These are phyloP conservation scores for Eulithis prunata DNA, from an alignment of 2,888 invertebrate genomes.

Conservation along the genomic window DNA sequence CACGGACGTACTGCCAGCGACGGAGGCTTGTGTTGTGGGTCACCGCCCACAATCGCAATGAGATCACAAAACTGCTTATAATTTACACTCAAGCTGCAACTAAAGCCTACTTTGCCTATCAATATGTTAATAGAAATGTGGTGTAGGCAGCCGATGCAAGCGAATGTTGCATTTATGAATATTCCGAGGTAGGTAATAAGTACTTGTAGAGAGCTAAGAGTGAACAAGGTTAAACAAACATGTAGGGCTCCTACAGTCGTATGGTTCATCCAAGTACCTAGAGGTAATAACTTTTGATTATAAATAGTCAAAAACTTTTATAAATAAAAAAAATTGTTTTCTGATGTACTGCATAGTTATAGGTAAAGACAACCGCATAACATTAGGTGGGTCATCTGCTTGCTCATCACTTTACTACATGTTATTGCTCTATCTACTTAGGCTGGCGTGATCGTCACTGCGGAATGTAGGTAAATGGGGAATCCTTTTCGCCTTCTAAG, in stretches of 20 bases:
- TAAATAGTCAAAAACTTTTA: too few species aligned
- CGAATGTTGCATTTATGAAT: constrained; percentile 4
- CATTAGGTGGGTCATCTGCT: too few species aligned
- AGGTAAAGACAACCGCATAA: too few species aligned
- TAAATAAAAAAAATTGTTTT: too few species aligned
- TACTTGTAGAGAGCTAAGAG: neutral
- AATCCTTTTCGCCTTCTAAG: constrained; percentile 22
- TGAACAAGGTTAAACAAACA: too few species aligned
- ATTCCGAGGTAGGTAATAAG: neutral
- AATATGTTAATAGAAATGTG: constrained; percentile 44
- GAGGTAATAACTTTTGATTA: too few species aligned
- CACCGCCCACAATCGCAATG: constrained; percentile 77
- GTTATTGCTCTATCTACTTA: neutral
- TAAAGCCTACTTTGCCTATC: constrained; percentile 53
- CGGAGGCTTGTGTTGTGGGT: constrained; percentile 61
- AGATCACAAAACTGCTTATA: constrained; percentile 76
- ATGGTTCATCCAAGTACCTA: too few species aligned
- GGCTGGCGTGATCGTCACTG: neutral
- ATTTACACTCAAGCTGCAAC: constrained; percentile 71
- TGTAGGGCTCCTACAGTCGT: too few species aligned
- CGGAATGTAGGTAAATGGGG: neutral
- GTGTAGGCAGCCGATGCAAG: constrained; percentile 28
- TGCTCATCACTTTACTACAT: too few species aligned
- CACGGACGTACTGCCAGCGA: constrained; percentile 60
- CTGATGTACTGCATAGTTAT: too few species aligned